Base-by-base conservation (phyloP, 2,113 vertebrate genomes). In the Trematomus loennbergii region DNA sequence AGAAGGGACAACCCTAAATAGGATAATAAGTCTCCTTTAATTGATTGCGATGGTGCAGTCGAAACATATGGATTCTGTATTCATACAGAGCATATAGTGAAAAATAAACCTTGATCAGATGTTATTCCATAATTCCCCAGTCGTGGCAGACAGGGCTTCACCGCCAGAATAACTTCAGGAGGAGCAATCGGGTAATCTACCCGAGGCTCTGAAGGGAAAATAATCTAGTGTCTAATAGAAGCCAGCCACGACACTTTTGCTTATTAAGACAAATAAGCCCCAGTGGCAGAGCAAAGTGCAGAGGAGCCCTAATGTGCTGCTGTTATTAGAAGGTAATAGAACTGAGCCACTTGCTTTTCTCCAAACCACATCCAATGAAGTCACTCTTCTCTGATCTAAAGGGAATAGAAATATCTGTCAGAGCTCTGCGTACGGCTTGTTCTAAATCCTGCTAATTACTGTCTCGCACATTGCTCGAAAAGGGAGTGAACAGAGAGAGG, bases 261-360 rank as follows among this genome's bases (percentile, higher is more conserved):
- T 92, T 92, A 90, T 92, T 87, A 89, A 87, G 82, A 90, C 81
- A 87, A 91, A 91, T 88, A 88, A 82, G 62, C 78, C 64, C 33
- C 68, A 63, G 40, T 43, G 70, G 65, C 55, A 63, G 73, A 79
- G 76, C 49, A 58, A 73, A 72, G 74, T 75, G 71, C 50, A 66
- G 68, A 68, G 70, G 50, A 62, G 57, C 71, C 59, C 57, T 72
- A 75, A 81, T 62, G 63, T 59, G 63, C 10, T 55, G 71, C 67
- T 67, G 63, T 75, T 59, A 67, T 75, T 36, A 79, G 71, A 59
- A 72, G 71, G 67, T 49, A 70, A 16, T 57, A 66, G 46, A 69
- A 59, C 36, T 33, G 43, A 72, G 13, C 49, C 46, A 70, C 58
- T 77, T 36, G 48, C 49, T 71, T 58, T 69, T 16, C 70, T 70